Base-by-base conservation (phyloP, 1,140 invertebrate genomes). In the Lerema accius region DNA sequence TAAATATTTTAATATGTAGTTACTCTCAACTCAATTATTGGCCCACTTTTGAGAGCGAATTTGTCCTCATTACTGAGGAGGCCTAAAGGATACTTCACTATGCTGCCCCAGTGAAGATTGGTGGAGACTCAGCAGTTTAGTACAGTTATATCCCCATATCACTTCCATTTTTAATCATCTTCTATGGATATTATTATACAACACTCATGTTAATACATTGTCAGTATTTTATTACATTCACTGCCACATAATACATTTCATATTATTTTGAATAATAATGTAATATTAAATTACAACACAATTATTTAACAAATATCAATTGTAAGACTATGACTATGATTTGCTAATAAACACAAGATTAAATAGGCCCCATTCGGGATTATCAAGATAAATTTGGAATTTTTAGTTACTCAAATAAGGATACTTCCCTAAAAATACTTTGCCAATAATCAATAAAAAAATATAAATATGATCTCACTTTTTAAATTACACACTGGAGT, bases 391-490 rank as follows among this genome's bases (percentile, higher is more conserved):
- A 60, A 63, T 63, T 42, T 69, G 26, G 23, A 73, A 73, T 69
- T 76, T 23, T 23, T 7, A 32, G 48, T 59, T 59, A 58, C 15
- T 37, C 55, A 50, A 28, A 64, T 65, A 67, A 19, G 66, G 26
- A 61, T 67, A 58, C 39, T 40, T 43, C 49, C 51, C 16, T 58
- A 65, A 42, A 59, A 67, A 76, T 69, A 74, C 63, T 77, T 76
- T 77, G 71, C 71, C 69, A 74, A 73, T 72, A 68, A 67, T 71
- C 67, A 73, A 67, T 74, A 62, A 73, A 74, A 77, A 76, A 73
- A 64, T 71, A 78, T 75, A 76, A 80, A 76, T 73, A 76, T 59
- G 65, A 72, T 75, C 64, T 73, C 67, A 74, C 68, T 71, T 71
- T 49, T 49, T 69, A 73, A 43, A 56, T 67, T 53, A 65, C 37